phyloP scores from a whole-genome alignment of 2,888 invertebrate genomes.

The Spilarctia lutea region DNA sequence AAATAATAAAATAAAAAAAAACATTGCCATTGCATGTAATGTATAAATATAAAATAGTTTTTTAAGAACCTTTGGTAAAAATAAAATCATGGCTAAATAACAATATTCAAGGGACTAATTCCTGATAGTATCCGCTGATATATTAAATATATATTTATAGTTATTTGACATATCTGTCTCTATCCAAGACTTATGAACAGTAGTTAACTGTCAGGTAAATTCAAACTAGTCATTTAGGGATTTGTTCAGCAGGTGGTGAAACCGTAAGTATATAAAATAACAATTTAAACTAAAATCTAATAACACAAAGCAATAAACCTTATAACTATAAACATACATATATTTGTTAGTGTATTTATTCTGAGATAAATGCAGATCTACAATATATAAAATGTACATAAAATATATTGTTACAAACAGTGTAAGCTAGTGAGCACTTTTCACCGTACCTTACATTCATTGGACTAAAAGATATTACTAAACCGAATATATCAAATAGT shows the following conservation, averaged over 20 bases:
- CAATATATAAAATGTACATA: slow-evolving; percentile 41
- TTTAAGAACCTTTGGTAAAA: no score
- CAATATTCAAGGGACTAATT: slow-evolving; percentile 3
- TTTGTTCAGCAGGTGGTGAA: no score
- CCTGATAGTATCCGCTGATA: no score
- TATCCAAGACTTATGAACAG: no score
- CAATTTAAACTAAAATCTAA: slow-evolving; percentile 24
- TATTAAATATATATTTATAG: no score
- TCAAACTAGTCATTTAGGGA: no score
- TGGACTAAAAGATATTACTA: slow-evolving; percentile 32
- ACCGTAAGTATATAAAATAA: slow-evolving; percentile 26
- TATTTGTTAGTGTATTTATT: slow-evolving; percentile 22
- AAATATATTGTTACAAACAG: slow-evolving; percentile 39
- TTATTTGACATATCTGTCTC: no score
- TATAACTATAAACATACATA: slow-evolving; percentile 30
- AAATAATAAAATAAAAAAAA: no score
- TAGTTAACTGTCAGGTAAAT: no score
- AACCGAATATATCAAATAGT: slow-evolving; percentile 33
- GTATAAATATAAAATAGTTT: background rate
- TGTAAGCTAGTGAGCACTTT: slow-evolving; percentile 50
- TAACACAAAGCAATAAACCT: slow-evolving; percentile 45
- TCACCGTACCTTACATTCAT: slow-evolving; percentile 38
- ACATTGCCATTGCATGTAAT: background rate
- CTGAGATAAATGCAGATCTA: slow-evolving; percentile 17
- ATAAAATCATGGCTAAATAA: slow-evolving; percentile 5